Conservation (phyloP, 92 coral and sea anemone genomes). For the Diadumene lineata region DNA sequence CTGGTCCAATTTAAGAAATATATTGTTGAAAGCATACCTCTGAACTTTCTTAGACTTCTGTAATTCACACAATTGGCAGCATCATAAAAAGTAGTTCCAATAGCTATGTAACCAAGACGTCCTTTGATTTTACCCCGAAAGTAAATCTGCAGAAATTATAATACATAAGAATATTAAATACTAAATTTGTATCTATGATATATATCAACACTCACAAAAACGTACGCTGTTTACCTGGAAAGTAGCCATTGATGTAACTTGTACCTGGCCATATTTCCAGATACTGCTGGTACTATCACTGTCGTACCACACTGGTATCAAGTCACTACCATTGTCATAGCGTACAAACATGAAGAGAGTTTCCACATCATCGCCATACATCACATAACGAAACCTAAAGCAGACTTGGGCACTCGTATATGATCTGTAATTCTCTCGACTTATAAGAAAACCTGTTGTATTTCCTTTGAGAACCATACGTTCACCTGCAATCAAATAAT, state of each 20-base stretch:
- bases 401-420: constrained; percentile 12
- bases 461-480: background rate
- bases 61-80: background rate
- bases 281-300: constrained; percentile 12
- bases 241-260: constrained; percentile 28
- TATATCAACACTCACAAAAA: no score
- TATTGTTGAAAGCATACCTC: background rate
- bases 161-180: no score
- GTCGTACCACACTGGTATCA: constrained; percentile 39
- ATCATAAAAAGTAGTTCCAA: background rate
- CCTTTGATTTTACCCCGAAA: background rate
- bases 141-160: background rate
- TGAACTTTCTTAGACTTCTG: background rate
- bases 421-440: background rate
- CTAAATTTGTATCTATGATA: no score
- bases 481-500: background rate
- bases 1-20: background rate
- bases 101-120: background rate
- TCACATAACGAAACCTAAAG: constrained; percentile 46
- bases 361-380: constrained; percentile 48
- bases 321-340: background rate
- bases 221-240: constrained; percentile 52
- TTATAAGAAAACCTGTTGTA: background rate
- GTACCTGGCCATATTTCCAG: constrained; percentile 62
- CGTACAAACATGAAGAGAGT: constrained; percentile 9